Percentiles rank a stretch among this genome's conserved stretches.
Conservation (phyloP, 2,797 vertebrate species). For the Coranthus polyacanthus region DNA sequence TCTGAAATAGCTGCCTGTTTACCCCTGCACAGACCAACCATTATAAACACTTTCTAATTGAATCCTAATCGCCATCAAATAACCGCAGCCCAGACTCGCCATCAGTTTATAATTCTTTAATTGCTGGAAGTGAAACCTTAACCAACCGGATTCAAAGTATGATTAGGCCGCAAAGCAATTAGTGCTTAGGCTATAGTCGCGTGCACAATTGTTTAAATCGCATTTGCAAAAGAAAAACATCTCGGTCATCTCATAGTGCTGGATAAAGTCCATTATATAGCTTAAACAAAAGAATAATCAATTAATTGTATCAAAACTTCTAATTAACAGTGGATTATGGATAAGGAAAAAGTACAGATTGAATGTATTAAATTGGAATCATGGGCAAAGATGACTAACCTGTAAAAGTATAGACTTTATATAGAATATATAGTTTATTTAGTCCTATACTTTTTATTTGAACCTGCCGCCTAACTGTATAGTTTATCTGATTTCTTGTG, state of each 20-base stretch:
- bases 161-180: conserved; percentile 58
- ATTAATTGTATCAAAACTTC: too few relatives aligned
- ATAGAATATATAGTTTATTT: too few relatives aligned
- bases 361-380: too few relatives aligned
- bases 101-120: conserved; percentile 93
- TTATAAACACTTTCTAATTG: conserved; percentile 99
- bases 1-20: conserved; percentile 99
- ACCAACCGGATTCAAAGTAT: conserved; percentile 62
- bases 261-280: not conserved
- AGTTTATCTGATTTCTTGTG: too few relatives aligned
- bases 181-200: conserved; percentile 21
- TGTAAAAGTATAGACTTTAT: too few relatives aligned
- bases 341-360: too few relatives aligned
- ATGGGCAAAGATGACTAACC: too few relatives aligned
- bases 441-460: not conserved
- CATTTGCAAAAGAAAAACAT: conserved; percentile 44
- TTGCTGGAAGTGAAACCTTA: conserved; percentile 81
- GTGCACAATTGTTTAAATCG: conserved; percentile 43
- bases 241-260: too few relatives aligned
- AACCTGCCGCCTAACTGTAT: not conserved
- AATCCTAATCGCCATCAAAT: conserved; percentile 99
- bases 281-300: too few relatives aligned
- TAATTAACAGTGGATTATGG: too few relatives aligned
- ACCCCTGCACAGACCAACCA: conserved; percentile 88
- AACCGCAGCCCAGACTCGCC: conserved; percentile 89